phyloP scores from a whole-genome alignment of 2,888 invertebrate species.

The Helobdella robusta region DNA sequence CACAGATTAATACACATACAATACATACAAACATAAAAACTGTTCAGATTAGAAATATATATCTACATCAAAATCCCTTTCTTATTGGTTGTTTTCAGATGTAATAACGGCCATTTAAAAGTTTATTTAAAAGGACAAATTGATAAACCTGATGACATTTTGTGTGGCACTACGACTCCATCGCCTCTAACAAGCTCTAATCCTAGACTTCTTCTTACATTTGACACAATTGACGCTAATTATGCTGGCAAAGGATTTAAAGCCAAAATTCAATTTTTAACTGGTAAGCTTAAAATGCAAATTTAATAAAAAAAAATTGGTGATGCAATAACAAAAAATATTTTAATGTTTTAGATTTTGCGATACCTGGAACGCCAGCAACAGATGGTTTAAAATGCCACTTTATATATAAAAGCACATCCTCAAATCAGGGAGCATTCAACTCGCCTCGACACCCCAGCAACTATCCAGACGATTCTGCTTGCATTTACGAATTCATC shows the following conservation, averaged over 20 bases:
- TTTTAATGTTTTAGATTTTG: slow-evolving; percentile 63
- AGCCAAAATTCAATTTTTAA: slow-evolving; percentile 73
- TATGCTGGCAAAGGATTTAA: slow-evolving; percentile 72
- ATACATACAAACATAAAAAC: too few relatives aligned
- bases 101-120: slow-evolving; percentile 41
- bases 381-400: slow-evolving; percentile 73
- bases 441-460: slow-evolving; percentile 70
- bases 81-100: slow-evolving; percentile 40
- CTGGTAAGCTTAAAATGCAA: slow-evolving; percentile 55
- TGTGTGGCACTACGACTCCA: slow-evolving; percentile 77
- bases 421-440: slow-evolving; percentile 53
- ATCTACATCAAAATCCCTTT: too few relatives aligned
- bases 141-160: slow-evolving; percentile 50
- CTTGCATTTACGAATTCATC: slow-evolving; percentile 50
- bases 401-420: slow-evolving; percentile 64
- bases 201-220: slow-evolving; percentile 83
- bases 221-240: slow-evolving; percentile 60
- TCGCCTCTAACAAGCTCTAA: slow-evolving; percentile 73
- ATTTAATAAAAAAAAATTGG: not conserved
- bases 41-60: too few relatives aligned
- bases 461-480: slow-evolving; percentile 48
- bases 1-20: too few relatives aligned
- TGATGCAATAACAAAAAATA: not conserved
- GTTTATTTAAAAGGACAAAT: slow-evolving; percentile 41
- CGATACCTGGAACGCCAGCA: slow-evolving; percentile 84